Conservation (phyloP, 2,797 vertebrate species). For the Neosalanx taihuensis region DNA sequence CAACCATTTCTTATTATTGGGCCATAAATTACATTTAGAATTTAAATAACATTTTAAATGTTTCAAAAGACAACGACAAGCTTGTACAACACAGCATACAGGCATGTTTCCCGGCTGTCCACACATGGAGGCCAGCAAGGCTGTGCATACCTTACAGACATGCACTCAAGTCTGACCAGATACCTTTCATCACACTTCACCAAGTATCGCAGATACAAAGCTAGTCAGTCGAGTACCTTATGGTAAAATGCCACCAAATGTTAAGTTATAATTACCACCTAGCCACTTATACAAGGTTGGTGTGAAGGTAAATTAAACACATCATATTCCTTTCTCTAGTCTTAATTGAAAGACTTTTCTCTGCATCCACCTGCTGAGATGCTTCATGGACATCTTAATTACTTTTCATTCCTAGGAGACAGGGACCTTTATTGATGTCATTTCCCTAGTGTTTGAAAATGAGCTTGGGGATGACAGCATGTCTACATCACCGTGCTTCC, state of each 20-base stretch:
- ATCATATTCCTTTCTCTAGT: constrained; percentile 5
- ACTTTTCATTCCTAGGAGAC: background rate
- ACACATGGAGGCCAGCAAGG: too few species aligned
- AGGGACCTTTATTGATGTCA: background rate
- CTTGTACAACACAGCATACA: too few species aligned
- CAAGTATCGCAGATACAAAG: too few species aligned
- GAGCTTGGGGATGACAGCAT: background rate
- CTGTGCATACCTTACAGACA: too few species aligned
- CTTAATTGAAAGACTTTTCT: constrained; percentile 5
- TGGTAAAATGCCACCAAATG: constrained; percentile 6
- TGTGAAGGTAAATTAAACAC: background rate
- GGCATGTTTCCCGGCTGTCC: too few species aligned
- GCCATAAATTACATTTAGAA: too few species aligned
- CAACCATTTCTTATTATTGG: background rate
- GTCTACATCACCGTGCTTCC: background rate
- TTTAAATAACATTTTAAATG: background rate
- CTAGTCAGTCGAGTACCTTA: background rate
- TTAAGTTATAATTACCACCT: constrained; percentile 11
- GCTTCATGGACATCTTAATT: constrained; percentile 7
- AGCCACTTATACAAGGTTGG: constrained; percentile 3
- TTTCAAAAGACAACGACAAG: constrained; percentile 1
- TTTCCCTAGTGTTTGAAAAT: background rate
- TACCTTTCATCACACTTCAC: too few species aligned
- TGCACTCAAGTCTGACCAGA: too few species aligned
- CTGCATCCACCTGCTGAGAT: background rate